phyloP scores from a whole-genome alignment of 1,140 invertebrate species.

The Subanguina moxae region DNA sequence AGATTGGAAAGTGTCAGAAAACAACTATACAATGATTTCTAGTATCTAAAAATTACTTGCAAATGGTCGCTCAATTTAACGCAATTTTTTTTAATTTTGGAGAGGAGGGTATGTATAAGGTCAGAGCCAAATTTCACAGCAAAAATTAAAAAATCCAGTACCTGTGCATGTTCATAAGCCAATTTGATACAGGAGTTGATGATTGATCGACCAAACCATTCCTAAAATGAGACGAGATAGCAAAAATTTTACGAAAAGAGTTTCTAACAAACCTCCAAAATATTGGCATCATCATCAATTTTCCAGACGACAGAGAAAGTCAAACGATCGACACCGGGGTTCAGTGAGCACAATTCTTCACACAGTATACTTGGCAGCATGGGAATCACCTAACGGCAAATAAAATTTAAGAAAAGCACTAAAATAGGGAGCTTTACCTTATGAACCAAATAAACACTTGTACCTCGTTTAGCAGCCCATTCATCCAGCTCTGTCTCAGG shows the following conservation, averaged over 20 bases:
- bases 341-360: constrained; percentile 78
- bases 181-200: constrained; percentile 67
- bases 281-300: constrained; percentile 77
- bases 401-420: background rate
- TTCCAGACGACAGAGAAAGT: constrained; percentile 93
- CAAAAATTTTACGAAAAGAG: too few relatives aligned
- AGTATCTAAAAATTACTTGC: too few relatives aligned
- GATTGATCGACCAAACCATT: constrained; percentile 83
- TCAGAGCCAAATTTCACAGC: too few relatives aligned
- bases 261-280: constrained; percentile 63
- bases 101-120: too few relatives aligned
- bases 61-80: too few relatives aligned
- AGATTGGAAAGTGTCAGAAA: too few relatives aligned
- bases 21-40: too few relatives aligned
- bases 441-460: constrained; percentile 60
- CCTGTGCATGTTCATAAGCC: constrained; percentile 57
- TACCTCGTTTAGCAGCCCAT: constrained; percentile 51
- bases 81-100: too few relatives aligned
- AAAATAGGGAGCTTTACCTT: constrained; percentile 40
- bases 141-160: constrained; percentile 11
- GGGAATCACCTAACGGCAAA: constrained; percentile 64
- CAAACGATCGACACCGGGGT: constrained; percentile 77
- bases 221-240: constrained; percentile 51
- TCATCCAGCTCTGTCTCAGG: constrained; percentile 78
- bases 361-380: constrained; percentile 83